Evolutionary conservation across 2,888 invertebrate species (phyloP).

Genomic region (Diarsia rubi): DNA sequence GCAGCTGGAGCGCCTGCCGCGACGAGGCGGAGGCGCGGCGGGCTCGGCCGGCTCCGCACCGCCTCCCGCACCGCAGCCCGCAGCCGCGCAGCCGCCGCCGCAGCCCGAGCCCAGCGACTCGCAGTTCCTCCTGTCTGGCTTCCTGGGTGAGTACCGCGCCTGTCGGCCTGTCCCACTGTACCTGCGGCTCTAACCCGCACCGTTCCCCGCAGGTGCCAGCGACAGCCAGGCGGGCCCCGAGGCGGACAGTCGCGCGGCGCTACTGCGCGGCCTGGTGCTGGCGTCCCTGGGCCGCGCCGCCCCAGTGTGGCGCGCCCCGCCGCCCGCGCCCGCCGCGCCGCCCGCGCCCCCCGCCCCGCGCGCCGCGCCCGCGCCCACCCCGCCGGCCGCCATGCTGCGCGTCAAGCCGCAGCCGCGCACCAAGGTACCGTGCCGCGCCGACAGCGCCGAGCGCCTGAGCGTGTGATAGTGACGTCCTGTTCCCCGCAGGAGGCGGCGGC

Average conservation of each 20-base stretch:
- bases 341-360: slow-evolving; percentile 59
- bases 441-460: slow-evolving; percentile 33
- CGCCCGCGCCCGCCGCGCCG: slow-evolving; percentile 65
- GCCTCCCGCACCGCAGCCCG: slow-evolving; percentile 84
- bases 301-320: slow-evolving; percentile 69
- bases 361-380: slow-evolving; percentile 69
- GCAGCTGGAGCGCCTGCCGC: slow-evolving; percentile 96
- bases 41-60: slow-evolving; percentile 87
- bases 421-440: slow-evolving; percentile 74
- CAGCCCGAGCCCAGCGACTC: slow-evolving; percentile 79
- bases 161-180: too few relatives aligned
- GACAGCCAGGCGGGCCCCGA: slow-evolving; percentile 75
- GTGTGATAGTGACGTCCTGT: slow-evolving; percentile 49
- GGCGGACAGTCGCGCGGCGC: slow-evolving; percentile 83
- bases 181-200: background rate
- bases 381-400: slow-evolving; percentile 76
- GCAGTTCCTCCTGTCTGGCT: slow-evolving; percentile 83
- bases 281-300: slow-evolving; percentile 85
- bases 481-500: slow-evolving; percentile 72
- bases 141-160: slow-evolving; percentile 75
- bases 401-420: slow-evolving; percentile 86
- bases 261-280: slow-evolving; percentile 86
- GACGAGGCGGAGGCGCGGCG: slow-evolving; percentile 92
- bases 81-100: slow-evolving; percentile 82
- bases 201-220: slow-evolving; percentile 71